Base-by-base conservation (phyloP, 2,888 invertebrate species). In the Diplolepis rosae region DNA sequence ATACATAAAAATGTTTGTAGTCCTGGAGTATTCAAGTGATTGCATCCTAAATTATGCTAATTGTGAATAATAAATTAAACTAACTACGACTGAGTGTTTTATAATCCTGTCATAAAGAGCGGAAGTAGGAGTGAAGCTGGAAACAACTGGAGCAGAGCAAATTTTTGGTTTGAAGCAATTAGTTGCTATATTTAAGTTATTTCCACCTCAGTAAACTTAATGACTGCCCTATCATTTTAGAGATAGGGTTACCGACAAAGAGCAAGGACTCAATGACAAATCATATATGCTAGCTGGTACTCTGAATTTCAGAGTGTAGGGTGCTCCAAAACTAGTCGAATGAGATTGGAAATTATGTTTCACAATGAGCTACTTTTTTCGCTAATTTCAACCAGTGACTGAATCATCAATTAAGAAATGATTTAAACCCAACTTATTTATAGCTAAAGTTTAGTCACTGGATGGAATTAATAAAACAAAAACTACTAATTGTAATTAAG, bases 1-100 rank as follows among this genome's bases (percentile, higher is more conserved):
- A 15, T 15, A 15, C 42, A 42, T 42, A 4, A 42, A 42, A 5
- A 42, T 42, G 5, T 42, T 2, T 42, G 6, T 6, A 42, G n/a
- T 42, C 42, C 6, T 42, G 6, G 13, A 15, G 15, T 6, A 42
- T n/a, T 42, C 15, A 6, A 15, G 42, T 42, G 42, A 42, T 15
- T 42, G 42, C 42, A 42, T 42, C 42, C 5, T 5, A 42, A 42
- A 15, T 42, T 42, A 42, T 42, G 42, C 15, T 42, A n/a, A 42
- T n/a, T 15, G 15, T 15, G 15, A 6, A 2, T 85, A 79, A 81
- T 84, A 86, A 88, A 87, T 87, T 85, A 87, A 85, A 83, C 85
- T 87, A 87, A 74, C 86, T 87, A 86, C 80, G 74, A 74, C 76
- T 77, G 74, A 71, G 77, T 78, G 77, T 77, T 77, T 74, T 71